These are phyloP conservation scores for Toxotes jaculatrix DNA, from an alignment of 2,113 vertebrate species.

Conservation along the genomic window DNA sequence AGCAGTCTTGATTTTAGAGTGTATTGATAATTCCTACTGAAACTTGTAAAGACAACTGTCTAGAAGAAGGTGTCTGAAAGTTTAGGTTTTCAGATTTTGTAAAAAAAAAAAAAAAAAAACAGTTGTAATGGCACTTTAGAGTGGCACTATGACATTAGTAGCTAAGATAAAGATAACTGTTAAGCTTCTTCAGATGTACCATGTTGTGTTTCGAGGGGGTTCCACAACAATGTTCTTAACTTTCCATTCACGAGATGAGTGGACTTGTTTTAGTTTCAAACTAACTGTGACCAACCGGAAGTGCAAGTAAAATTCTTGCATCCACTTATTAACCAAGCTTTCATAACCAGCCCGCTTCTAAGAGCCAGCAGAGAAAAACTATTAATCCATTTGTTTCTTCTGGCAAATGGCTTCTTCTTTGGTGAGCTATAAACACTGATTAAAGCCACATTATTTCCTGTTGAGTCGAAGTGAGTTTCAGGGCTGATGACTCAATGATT, in stretches of 20 bases:
- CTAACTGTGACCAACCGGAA: no score
- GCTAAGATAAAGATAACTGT: neutral
- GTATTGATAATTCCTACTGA: neutral
- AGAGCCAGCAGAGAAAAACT: neutral
- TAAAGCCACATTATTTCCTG: slow-evolving; percentile 48
- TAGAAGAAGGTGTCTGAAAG: neutral
- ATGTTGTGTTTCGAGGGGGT: neutral
- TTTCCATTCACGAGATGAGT: neutral
- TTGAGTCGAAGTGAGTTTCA: slow-evolving; percentile 23
- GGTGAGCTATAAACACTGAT: slow-evolving; percentile 25
- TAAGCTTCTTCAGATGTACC: neutral
- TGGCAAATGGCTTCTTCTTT: slow-evolving; percentile 24
- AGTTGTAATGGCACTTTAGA: no score
- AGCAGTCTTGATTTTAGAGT: no score
- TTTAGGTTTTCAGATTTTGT: neutral
- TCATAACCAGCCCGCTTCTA: slow-evolving; percentile 8
- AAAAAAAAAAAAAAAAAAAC: no score
- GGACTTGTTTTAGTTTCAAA: no score
- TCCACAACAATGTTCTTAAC: neutral
- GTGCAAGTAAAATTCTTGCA: neutral
- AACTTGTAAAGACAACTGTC: neutral
- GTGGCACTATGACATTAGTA: neutral
- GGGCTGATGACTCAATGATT: slow-evolving; percentile 40
- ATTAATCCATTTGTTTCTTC: slow-evolving; percentile 26
- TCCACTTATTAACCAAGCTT: slow-evolving; percentile 1